These are phyloP conservation scores for Maniola jurtina DNA, from an alignment of 1,140 invertebrate genomes.

Conservation along the genomic window DNA sequence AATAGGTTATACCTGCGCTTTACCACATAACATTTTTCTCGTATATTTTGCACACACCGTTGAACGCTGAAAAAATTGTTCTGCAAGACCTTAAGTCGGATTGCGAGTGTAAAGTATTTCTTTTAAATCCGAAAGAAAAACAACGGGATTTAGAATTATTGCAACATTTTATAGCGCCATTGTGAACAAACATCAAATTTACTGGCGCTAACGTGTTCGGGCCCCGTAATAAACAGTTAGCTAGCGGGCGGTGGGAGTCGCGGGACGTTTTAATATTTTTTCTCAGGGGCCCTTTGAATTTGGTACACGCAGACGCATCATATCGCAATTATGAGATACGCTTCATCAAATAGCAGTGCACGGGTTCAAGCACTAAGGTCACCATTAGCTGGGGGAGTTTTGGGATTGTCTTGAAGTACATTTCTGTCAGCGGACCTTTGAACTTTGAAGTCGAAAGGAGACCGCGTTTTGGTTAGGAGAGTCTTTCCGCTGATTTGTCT, in stretches of 20 bases:
- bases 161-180: constrained; percentile 65
- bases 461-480: no score
- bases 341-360: constrained; percentile 55
- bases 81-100: constrained; percentile 37
- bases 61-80: constrained; percentile 36
- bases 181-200: constrained; percentile 70
- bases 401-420: not conserved
- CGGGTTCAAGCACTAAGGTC: constrained; percentile 6
- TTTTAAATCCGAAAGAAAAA: constrained; percentile 62
- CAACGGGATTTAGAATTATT: constrained; percentile 65
- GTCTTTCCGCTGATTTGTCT: no score
- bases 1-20: not conserved
- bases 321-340: constrained; percentile 55
- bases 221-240: constrained; percentile 65
- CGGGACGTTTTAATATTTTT: constrained; percentile 59
- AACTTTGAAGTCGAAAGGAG: no score
- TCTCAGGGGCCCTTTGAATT: constrained; percentile 34
- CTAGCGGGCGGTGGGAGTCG: constrained; percentile 33
- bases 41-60: constrained; percentile 20
- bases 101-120: constrained; percentile 46
- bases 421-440: not conserved
- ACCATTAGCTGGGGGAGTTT: not conserved
- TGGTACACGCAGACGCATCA: constrained; percentile 43
- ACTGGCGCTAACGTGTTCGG: constrained; percentile 66
- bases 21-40: not conserved